Evolutionary conservation across 2,888 invertebrate genomes (phyloP), one percentile per base, ranked within the genome.

Genomic region (Brenthis daphne): DNA sequence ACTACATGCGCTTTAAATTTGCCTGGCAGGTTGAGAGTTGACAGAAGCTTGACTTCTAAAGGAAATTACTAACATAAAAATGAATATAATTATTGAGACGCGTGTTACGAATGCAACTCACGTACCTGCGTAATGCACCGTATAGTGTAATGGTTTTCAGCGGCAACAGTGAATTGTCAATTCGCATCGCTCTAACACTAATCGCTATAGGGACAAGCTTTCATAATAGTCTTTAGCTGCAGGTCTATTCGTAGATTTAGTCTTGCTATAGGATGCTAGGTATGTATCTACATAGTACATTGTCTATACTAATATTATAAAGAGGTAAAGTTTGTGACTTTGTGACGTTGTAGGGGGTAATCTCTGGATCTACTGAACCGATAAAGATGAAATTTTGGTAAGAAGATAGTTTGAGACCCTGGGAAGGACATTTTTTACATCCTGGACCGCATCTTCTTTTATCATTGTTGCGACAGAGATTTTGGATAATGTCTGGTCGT

Each of bases 91-190:
- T 11, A 50, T 50, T 48, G 8, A 3, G 20, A 67, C 48, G 56
- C 37, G 60, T 56, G 56, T 24, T 43, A 43, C 56, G 43, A 37
- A 56, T 51, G 12, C 56, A 24, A 16, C n/a, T 43, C 16, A 63
- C 56, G 51, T 63, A 56, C 51, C 11, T 37, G 54, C 8, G 54
- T 11, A 55, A 47, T 8, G 24, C 58, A 47, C 5, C 29, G 29
- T 50, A 60, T 24, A 60, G 50, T 56, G 48, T 67, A 24, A 63
- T 67, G 33, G 61, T 60, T 63, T 61, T 67, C 56, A 67, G 56
- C 55, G 63, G 37, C 43, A 50, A 20, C n/a, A 20, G 55, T 24
- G 55, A 55, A 67, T 67, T 56, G 51, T 51, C 43, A 48, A 67
- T 67, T 67, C 13, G 61, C 43, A 24, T 24, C 67, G 67, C 56